Base-by-base conservation (phyloP, 2,797 vertebrate genomes). In the Spinus pinus region DNA sequence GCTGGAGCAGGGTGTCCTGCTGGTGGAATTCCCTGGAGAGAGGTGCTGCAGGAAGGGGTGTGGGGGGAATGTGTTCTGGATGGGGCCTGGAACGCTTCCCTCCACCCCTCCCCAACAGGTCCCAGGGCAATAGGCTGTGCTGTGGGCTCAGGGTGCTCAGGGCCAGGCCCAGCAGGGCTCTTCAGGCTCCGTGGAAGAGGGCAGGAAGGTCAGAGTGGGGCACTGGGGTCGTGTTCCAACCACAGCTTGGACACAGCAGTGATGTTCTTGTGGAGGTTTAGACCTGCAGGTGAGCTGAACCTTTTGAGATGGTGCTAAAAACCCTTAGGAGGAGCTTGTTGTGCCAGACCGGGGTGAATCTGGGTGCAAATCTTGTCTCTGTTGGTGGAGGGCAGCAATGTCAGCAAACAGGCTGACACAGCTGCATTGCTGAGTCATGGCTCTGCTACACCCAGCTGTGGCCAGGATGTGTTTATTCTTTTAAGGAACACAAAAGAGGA, bases 351-450 rank as follows among this genome's bases (percentile, higher is more conserved):
- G 60, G 65, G 54, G 18, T 70, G 60, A 72, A 53, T 27, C 17
- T 19, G n/a, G 27, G 27, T 42, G 35, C 17, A 69, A 13, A 46
- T 19, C 49, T 42, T 33, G 15, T 49, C 46, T 88, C 37, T 77
- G 14, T 13, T 19, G 50, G 24, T 42, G 60, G 47, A 72, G 14
- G 27, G 21, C 56, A 57, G 44, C 1, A 1, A 58, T 33, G 11
- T 44, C 3, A 1, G 31, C 66, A 64, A 50, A 50, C 31, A 12
- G 57, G 24, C 54, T 4, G 6, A 20, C 61, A 83, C 49, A 47
- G 31, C 25, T 31, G 19, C 0, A 0, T 5, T 23, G 35, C 54
- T 18, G 19, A 46, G 50, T 31, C 58, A 42, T 5, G 1, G 44
- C 42, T 47, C 71, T 35, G 58, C 31, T 61, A 25, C 37, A 49